Evolutionary conservation across 2,113 vertebrate species (phyloP).

Genomic region (Heterocephalus glaber): DNA sequence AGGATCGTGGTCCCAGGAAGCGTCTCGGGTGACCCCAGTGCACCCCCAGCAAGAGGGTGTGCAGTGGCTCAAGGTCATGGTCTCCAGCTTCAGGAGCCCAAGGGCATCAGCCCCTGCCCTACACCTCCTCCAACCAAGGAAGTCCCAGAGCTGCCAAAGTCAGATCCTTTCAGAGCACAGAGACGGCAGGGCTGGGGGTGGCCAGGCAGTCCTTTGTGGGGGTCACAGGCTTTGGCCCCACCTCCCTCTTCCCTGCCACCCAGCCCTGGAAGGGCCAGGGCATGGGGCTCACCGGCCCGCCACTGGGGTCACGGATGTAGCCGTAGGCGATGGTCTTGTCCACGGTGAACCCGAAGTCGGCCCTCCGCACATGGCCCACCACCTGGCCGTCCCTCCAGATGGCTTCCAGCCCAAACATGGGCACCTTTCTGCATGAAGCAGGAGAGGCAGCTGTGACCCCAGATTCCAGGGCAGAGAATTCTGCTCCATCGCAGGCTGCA

Average conservation of each 20-base stretch:
- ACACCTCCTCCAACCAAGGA: background rate
- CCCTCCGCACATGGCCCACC: slow-evolving; percentile 93
- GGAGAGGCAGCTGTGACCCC: background rate
- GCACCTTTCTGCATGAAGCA: slow-evolving; percentile 88
- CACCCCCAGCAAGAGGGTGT: background rate
- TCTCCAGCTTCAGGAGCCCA: background rate
- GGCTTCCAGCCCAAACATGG: slow-evolving; percentile 96
- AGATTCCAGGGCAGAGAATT: background rate
- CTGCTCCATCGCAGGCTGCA: accelerated
- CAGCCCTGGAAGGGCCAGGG: no score
- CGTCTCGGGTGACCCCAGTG: background rate
- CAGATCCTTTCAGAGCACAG: background rate
- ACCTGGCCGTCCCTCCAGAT: slow-evolving; percentile 91
- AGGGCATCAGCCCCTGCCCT: background rate
- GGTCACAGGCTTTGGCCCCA: accelerated
- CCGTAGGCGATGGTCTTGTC: slow-evolving; percentile 94
- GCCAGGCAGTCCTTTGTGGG: background rate
- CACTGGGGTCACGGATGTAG: slow-evolving; percentile 91
- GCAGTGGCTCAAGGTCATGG: background rate
- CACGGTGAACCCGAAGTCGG: slow-evolving; percentile 92
- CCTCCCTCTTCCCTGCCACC: background rate
- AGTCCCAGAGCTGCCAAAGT: background rate
- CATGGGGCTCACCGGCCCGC: slow-evolving; percentile 88
- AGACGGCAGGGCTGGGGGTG: accelerated
- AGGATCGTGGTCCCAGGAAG: no score